Percentiles rank a stretch among this genome's conserved stretches.
Conservation (phyloP, 1,140 invertebrate genomes). For the Pogonomyrmex barbatus region DNA sequence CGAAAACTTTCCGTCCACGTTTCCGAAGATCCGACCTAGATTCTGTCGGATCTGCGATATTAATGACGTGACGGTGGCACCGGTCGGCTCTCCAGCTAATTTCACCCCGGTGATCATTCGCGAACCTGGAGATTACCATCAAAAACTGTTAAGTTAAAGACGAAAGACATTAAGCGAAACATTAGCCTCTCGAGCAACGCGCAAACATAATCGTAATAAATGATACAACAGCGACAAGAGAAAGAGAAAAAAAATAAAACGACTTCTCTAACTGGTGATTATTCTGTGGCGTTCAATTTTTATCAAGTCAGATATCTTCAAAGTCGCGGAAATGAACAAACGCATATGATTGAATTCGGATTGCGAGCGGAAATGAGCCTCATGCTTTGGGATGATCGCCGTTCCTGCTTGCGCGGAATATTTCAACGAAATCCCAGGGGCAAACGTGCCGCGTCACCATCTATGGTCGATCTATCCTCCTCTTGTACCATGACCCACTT, state of each 20-base stretch:
- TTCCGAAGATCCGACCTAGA: conserved; percentile 53
- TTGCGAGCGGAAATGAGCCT: background rate
- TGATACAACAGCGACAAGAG: background rate
- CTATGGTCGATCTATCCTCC: conserved; percentile 45
- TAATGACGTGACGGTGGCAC: conserved; percentile 35
- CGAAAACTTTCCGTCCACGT: conserved; percentile 49
- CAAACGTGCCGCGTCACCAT: conserved; percentile 20
- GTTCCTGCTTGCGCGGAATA: conserved; percentile 26
- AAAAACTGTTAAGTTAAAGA: background rate
- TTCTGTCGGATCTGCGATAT: conserved; percentile 45
- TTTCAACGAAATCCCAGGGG: conserved; percentile 56
- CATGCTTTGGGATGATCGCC: conserved; percentile 1
- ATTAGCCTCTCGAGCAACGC: background rate
- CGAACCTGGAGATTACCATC: conserved; percentile 23
- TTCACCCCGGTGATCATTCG: conserved; percentile 21
- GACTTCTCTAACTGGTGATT: background rate
- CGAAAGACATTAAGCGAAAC: background rate
- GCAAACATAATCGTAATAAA: background rate
- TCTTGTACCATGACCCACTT: conserved; percentile 72
- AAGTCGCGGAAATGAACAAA: background rate
- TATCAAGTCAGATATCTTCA: background rate
- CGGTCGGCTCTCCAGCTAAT: conserved; percentile 43
- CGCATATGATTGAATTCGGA: background rate
- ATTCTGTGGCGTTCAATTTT: background rate
- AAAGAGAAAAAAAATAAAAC: background rate